Percentiles rank a stretch among this genome's conserved stretches.
Evolutionary conservation across 2,888 invertebrate species (phyloP).

Genomic region (Labia minor): DNA sequence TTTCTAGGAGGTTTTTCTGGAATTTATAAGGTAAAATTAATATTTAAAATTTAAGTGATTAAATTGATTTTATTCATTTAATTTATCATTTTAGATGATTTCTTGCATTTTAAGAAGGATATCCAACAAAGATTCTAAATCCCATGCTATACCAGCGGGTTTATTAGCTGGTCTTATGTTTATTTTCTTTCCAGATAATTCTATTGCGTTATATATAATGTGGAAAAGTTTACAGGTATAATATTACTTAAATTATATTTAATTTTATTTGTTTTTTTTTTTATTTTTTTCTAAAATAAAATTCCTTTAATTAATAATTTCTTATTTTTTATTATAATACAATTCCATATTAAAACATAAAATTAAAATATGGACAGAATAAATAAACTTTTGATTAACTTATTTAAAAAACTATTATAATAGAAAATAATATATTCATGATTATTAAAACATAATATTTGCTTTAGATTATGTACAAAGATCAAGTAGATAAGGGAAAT

Average conservation of each 20-base stretch:
- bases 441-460: no score
- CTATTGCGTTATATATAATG: conserved; percentile 68
- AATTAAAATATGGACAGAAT: no score
- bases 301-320: no score
- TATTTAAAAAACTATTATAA: no score
- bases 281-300: no score
- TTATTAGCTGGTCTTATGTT: conserved; percentile 59
- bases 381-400: no score
- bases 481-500: conserved; percentile 52
- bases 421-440: no score
- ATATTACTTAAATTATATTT: conserved; percentile 20
- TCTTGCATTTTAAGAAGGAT: conserved; percentile 55
- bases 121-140: conserved; percentile 47
- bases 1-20: conserved; percentile 60
- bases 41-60: conserved; percentile 8
- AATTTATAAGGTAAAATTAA: conserved; percentile 49
- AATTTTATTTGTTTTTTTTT: no score
- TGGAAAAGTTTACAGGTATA: conserved; percentile 72
- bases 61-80: no score
- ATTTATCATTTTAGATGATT: conserved; percentile 41
- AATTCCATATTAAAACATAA: no score
- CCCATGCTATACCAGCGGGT: conserved; percentile 58
- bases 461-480: conserved; percentile 57
- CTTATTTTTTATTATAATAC: neutral
- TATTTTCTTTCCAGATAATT: conserved; percentile 61